These are phyloP conservation scores for Pygmarrhopalites habei DNA, from an alignment of 1,140 invertebrate genomes.

Conservation along the genomic window DNA sequence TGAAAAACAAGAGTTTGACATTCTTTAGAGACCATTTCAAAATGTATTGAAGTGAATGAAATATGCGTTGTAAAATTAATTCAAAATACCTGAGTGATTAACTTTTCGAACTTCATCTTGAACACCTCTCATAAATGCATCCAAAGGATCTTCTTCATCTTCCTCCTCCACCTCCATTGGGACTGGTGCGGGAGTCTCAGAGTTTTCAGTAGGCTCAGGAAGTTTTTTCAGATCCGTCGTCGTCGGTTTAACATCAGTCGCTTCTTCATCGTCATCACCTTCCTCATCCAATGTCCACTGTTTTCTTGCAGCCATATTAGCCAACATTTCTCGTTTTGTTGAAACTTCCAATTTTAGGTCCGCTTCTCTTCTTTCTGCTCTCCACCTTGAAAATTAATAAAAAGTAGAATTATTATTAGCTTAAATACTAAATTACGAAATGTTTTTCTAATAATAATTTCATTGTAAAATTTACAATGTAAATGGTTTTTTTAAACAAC, in stretches of 20 bases:
- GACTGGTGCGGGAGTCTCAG: slow-evolving; percentile 41
- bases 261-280: slow-evolving; percentile 62
- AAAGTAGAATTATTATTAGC: slow-evolving; percentile 50
- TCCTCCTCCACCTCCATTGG: slow-evolving; percentile 45
- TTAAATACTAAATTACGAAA: slow-evolving; percentile 7
- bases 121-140: slow-evolving; percentile 88
- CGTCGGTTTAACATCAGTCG: slow-evolving; percentile 35
- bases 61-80: no score
- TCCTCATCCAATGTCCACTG: slow-evolving; percentile 91
- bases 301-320: slow-evolving; percentile 51
- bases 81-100: no score
- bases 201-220: slow-evolving; percentile 41
- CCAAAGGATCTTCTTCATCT: slow-evolving; percentile 86
- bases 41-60: no score
- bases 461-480: neutral
- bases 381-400: slow-evolving; percentile 27
- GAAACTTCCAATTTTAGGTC: slow-evolving; percentile 36
- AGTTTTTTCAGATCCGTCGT: slow-evolving; percentile 41
- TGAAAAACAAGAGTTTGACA: no score
- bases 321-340: slow-evolving; percentile 34
- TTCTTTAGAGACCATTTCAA: no score
- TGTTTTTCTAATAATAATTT: neutral
- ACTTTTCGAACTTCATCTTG: slow-evolving; percentile 86
- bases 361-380: slow-evolving; percentile 35
- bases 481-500: neutral